Evolutionary conservation across 2,888 invertebrate genomes (phyloP).

Genomic region (Acrocyrtus sp.): DNA sequence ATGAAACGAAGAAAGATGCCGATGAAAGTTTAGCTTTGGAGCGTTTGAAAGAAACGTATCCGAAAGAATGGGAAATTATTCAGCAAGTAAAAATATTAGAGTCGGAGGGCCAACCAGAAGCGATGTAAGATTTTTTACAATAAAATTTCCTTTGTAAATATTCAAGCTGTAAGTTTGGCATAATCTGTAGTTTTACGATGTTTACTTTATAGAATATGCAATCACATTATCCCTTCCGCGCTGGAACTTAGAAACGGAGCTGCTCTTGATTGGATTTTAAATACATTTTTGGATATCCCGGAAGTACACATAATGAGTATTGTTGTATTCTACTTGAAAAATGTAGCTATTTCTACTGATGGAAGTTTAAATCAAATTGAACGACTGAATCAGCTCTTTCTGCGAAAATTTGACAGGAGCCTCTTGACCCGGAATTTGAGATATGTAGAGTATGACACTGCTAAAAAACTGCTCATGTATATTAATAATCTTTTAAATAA

Average conservation of each 20-base stretch:
- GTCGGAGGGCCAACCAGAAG: slow-evolving; percentile 59
- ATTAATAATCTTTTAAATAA: slow-evolving; percentile 24
- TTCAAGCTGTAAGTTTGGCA: background rate
- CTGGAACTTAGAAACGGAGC: slow-evolving; percentile 40
- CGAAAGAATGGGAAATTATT: slow-evolving; percentile 40
- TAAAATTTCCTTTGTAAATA: background rate
- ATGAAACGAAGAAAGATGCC: background rate
- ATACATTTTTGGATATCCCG: slow-evolving; percentile 58
- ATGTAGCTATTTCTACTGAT: background rate
- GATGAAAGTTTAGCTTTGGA: too few species aligned
- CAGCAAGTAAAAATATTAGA: slow-evolving; percentile 53
- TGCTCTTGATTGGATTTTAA: slow-evolving; percentile 54
- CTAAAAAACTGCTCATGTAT: slow-evolving; percentile 32
- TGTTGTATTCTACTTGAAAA: slow-evolving; percentile 20
- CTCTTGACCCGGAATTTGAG: slow-evolving; percentile 39
- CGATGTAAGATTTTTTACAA: slow-evolving; percentile 56
- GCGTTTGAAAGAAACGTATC: slow-evolving; percentile 32
- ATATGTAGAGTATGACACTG: slow-evolving; percentile 35
- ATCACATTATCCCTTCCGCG: slow-evolving; percentile 55
- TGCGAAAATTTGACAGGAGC: slow-evolving; percentile 49
- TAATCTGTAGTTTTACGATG: background rate
- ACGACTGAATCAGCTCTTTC: slow-evolving; percentile 38
- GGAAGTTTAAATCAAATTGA: background rate
- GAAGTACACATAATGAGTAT: slow-evolving; percentile 50
- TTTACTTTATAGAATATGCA: slow-evolving; percentile 53